A percentile compares a stretch with the other conserved stretches of the same genome.
Evolutionary conservation across 2,888 invertebrate species (phyloP).

Genomic region (Balanococcus diminutus): DNA sequence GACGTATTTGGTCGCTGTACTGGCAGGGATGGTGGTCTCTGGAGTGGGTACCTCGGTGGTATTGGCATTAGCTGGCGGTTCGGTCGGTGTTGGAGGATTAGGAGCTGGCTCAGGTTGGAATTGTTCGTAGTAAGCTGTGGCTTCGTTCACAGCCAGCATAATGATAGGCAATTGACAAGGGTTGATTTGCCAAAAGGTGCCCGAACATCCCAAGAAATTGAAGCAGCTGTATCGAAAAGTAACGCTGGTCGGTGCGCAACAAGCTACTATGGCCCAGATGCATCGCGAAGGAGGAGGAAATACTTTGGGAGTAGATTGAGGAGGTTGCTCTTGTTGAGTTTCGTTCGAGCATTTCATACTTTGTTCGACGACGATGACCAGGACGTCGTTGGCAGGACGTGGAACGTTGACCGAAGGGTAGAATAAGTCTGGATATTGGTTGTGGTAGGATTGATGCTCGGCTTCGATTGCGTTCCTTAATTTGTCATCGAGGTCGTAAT

Average conservation of each 20-base stretch:
- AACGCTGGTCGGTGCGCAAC: constrained; percentile 68
- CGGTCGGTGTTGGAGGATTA: neutral
- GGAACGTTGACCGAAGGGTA: neutral
- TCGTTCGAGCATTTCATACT: neutral
- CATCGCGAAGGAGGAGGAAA: constrained; percentile 66
- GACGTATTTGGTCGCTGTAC: neutral
- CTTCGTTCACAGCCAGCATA: constrained; percentile 65
- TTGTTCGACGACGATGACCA: neutral
- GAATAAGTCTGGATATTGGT: neutral
- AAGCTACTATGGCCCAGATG: constrained; percentile 77
- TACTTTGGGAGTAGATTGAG: neutral
- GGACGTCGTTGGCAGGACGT: neutral
- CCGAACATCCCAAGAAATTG: constrained; percentile 73
- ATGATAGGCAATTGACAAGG: constrained; percentile 72
- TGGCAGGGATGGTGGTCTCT: neutral
- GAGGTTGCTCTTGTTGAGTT: neutral
- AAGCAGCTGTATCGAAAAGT: constrained; percentile 70
- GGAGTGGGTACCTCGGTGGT: neutral
- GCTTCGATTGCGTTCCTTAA: neutral
- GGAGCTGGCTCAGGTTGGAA: constrained; percentile 51
- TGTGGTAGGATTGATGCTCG: neutral
- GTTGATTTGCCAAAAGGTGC: constrained; percentile 74
- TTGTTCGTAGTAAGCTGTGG: constrained; percentile 59
- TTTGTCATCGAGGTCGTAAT: neutral
- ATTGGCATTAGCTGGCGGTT: neutral